phyloP scores from a whole-genome alignment of 2,113 vertebrate genomes.

The Saccopteryx leptura region DNA sequence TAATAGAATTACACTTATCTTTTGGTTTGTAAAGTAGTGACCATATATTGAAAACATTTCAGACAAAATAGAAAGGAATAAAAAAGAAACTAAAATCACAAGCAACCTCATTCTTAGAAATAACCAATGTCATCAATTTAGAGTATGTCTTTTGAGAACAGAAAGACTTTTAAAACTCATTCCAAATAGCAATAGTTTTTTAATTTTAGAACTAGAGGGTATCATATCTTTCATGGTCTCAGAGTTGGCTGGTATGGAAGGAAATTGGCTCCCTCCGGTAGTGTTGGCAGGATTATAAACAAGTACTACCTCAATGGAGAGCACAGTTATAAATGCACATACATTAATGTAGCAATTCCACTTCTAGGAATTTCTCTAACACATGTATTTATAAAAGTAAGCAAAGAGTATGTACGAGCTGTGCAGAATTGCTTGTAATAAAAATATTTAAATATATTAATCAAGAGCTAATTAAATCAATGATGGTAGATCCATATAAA shows the following conservation, averaged over 20 bases:
- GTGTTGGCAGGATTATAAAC: neutral
- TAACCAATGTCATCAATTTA: neutral
- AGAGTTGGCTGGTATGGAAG: neutral
- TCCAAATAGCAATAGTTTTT: slow-evolving; percentile 23
- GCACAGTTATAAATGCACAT: slow-evolving; percentile 12
- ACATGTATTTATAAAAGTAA: slow-evolving; percentile 16
- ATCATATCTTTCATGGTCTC: neutral
- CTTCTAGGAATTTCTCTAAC: slow-evolving; percentile 52
- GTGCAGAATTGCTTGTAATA: neutral
- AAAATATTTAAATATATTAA: neutral
- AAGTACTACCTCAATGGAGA: neutral
- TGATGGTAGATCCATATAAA: neutral
- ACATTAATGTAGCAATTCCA: neutral
- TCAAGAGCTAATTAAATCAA: neutral
- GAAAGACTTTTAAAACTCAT: neutral
- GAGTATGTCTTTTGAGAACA: neutral
- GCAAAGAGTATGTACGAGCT: neutral
- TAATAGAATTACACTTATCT: neutral
- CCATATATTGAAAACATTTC: neutral
- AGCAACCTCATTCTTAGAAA: slow-evolving; percentile 40
- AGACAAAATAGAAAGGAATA: neutral
- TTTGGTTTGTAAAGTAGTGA: slow-evolving; percentile 44
- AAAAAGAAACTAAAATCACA: neutral
- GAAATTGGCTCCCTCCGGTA: neutral
- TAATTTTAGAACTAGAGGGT: slow-evolving; percentile 1